Base-by-base conservation (phyloP, 2,888 invertebrate genomes). In the Sinopyrophorus schimmeli region DNA sequence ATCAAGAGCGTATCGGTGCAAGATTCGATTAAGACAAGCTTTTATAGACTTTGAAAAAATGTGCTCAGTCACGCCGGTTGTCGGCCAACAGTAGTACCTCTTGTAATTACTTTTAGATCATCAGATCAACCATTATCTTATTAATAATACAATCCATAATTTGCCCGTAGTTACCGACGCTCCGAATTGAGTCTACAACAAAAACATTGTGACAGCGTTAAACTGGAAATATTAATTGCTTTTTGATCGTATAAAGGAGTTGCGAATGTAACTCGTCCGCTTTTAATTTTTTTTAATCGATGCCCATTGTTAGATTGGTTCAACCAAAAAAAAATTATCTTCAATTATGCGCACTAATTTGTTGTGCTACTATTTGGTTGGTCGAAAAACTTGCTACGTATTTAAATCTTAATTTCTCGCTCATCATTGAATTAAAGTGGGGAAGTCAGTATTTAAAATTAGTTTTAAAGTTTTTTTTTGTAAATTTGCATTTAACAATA, bases 11-110 rank as follows among this genome's bases (percentile, higher is more conserved):
- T 55, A 55, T 52, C 48, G 46, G 17, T 47, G 60, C 67, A 62
- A 63, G 62, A 68, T 68, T 69, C 69, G 70, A 70, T 70, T 70
- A 70, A 70, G 69, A 69, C 67, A 68, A 68, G 62, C 67, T 32
- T 34, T 16, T 28, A 11, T 34, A 35, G 42, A 21, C 39, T 48
- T 20, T 17, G 15, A 20, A 63, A 63, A 66, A 70, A 69, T 66
- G 63, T 64, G 68, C 69, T 59, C 60, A 61, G 64, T 70, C 70
- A 70, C 61, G 66, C 59, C 64, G 56, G 56, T 61, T 63, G 67
- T 64, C 66, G 68, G 44, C 65, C 63, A 69, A 65, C 69, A 65
- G 69, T 69, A 69, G 69, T 67, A 64, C 60, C 59, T 63, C 59
- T 46, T 46, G 53, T 53, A 53, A 55, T 53, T 46, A 55, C 49